Base-by-base conservation (phyloP, 2,888 invertebrate species). In the Gastrophysa polygoni region DNA sequence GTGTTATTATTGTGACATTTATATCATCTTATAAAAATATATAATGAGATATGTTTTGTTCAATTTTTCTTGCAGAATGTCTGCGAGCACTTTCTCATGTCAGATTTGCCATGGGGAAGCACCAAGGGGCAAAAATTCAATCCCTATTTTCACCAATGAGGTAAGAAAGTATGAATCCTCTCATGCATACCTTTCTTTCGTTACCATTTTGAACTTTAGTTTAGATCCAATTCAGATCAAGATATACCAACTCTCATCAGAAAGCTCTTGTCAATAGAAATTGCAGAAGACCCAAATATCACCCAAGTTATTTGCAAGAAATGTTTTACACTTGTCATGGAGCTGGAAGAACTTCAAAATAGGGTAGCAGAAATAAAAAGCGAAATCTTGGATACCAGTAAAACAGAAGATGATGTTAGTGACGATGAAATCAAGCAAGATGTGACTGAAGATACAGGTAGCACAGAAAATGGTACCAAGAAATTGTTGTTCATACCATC, bases 261-360 rank as follows among this genome's bases (percentile, higher is more conserved):
- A 51, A 76, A 81, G 49, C 78, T 87, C 14, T 73, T 87, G 20
- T 82, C 84, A 50, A 81, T 77, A 58, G 81, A 84, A 1, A 71
- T 90, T 0, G 80, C 78, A 6, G 83, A 86, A 68, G 82, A 85
- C 1, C 80, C 77, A 38, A 83, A 83, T 0, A 87, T 88, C 63
- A 84, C 86, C 0, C 81, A 81, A 50, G 78, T 87, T 16, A 75
- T 91, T 1, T 92, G 91, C 77, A 88, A 87, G 74, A 89, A 89
- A 71, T 92, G 91, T 76, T 86, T 83, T 68, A 86, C 87, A 73
- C 74, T 85, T 6, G 84, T 88, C 51, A 81, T 85, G 17, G 89
- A 91, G 79, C 86, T 87, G 68, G 88, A 89, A 64, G 85, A 85
- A 57, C 75, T 88, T 44, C 84, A 87, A 74, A 80, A 78, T 18